Percentiles rank a stretch among this genome's conserved stretches.
phyloP scores from a whole-genome alignment of 1,140 invertebrate genomes.

The Zaprionus camerounensis region DNA sequence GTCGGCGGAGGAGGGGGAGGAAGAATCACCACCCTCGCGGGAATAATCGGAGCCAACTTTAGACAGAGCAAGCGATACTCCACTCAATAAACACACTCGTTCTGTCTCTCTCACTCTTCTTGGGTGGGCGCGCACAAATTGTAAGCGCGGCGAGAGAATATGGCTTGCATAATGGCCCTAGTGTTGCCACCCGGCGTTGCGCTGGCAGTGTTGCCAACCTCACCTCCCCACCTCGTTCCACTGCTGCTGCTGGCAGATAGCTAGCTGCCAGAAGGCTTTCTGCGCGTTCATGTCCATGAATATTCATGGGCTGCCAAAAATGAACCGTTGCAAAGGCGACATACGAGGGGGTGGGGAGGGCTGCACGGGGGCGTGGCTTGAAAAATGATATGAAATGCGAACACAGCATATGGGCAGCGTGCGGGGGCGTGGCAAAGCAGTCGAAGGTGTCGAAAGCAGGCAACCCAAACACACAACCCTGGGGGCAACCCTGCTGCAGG shows the following conservation, averaged over 20 bases:
- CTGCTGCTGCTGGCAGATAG: slow-evolving; percentile 66
- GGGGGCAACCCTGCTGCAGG: not conserved
- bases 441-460: slow-evolving; percentile 40
- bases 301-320: slow-evolving; percentile 79
- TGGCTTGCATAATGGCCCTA: slow-evolving; percentile 40
- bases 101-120: not conserved
- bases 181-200: not conserved
- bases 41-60: slow-evolving; percentile 17
- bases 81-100: not conserved
- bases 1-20: not conserved
- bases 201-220: not conserved
- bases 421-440: not conserved
- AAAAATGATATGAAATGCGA: slow-evolving; percentile 50
- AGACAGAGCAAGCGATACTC: slow-evolving; percentile 7
- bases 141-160: slow-evolving; percentile 39
- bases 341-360: not conserved
- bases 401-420: slow-evolving; percentile 10
- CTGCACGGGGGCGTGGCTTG: slow-evolving; percentile 24
- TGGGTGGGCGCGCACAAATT: slow-evolving; percentile 32
- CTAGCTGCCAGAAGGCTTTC: slow-evolving; percentile 48
- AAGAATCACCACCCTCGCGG: not conserved
- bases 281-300: slow-evolving; percentile 77
- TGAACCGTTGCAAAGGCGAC: slow-evolving; percentile 48
- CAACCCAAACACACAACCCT: slow-evolving; percentile 1
- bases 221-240: not conserved